A percentile compares a stretch with the other conserved stretches of the same genome.
phyloP scores from a whole-genome alignment of 37 sponge, comb jelly and placozoan genomes.

The Crambe crambe region DNA sequence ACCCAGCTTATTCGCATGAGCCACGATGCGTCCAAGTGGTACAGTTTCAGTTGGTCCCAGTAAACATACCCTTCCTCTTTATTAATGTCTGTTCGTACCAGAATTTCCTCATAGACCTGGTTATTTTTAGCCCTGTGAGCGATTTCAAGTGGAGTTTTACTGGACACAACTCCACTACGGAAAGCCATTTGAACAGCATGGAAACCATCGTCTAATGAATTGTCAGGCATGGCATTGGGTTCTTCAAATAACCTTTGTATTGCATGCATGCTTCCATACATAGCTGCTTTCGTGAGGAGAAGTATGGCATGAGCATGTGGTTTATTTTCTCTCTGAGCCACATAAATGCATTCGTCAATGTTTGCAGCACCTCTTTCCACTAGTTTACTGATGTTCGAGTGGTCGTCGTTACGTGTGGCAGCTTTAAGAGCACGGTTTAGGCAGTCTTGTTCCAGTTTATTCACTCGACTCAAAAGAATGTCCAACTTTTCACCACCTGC shows the following conservation, averaged over 20 bases:
- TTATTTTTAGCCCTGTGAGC: slow-evolving; percentile 40
- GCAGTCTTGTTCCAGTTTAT: slow-evolving; percentile 50
- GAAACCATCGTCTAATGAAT: slow-evolving; percentile 22
- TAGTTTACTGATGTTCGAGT: slow-evolving; percentile 45
- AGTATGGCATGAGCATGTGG: slow-evolving; percentile 47
- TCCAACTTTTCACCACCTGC: slow-evolving; percentile 34
- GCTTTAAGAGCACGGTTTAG: slow-evolving; percentile 41
- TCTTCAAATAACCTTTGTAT: slow-evolving; percentile 53
- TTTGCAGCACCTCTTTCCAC: slow-evolving; percentile 37
- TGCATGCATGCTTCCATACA: slow-evolving; percentile 9
- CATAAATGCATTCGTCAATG: slow-evolving; percentile 24
- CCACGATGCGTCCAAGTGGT: slow-evolving; percentile 63
- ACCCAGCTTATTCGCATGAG: slow-evolving; percentile 77
- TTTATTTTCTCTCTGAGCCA: slow-evolving; percentile 12
- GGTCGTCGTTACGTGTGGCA: slow-evolving; percentile 51
- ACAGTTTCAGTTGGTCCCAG: slow-evolving; percentile 76
- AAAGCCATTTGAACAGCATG: slow-evolving; percentile 38
- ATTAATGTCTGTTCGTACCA: slow-evolving; percentile 78
- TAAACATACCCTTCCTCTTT: slow-evolving; percentile 52
- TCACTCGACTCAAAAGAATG: slow-evolving; percentile 29
- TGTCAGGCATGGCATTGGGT: background rate
- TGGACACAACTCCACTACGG: slow-evolving; percentile 31
- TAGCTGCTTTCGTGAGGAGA: slow-evolving; percentile 51
- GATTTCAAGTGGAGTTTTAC: slow-evolving; percentile 59
- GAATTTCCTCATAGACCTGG: slow-evolving; percentile 57